Evolutionary conservation across 1,140 invertebrate genomes (phyloP).

Genomic region (Protaetia brevitarsis): DNA sequence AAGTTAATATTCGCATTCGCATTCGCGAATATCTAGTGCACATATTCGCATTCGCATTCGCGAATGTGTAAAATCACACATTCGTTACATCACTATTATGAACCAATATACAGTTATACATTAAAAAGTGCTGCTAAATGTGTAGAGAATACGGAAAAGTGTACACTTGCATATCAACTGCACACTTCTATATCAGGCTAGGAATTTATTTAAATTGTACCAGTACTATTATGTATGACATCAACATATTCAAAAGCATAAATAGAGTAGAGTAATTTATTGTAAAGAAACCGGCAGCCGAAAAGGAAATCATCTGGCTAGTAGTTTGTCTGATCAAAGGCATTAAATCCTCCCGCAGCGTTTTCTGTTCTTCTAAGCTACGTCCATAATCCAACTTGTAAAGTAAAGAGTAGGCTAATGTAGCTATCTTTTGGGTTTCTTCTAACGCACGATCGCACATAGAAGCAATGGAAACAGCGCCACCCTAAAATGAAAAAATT

Average conservation of each 20-base stretch:
- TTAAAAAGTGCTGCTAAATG: no score
- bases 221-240: not conserved
- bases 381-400: not conserved
- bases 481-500: not conserved
- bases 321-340: not conserved
- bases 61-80: no score
- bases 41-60: no score
- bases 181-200: no score
- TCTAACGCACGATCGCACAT: not conserved
- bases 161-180: no score
- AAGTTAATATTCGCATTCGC: no score
- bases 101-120: no score
- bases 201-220: slow-evolving; percentile 27
- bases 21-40: no score
- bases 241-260: not conserved
- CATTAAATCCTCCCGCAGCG: not conserved
- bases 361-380: not conserved
- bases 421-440: not conserved
- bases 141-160: no score
- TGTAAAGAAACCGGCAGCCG: not conserved
- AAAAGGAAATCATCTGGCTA: not conserved
- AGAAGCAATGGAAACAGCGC: not conserved
- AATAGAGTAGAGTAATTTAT: not conserved
- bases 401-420: not conserved
- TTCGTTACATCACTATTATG: no score